phyloP scores from a whole-genome alignment of 2,888 invertebrate genomes.

The Drosophila nr. fundita region DNA sequence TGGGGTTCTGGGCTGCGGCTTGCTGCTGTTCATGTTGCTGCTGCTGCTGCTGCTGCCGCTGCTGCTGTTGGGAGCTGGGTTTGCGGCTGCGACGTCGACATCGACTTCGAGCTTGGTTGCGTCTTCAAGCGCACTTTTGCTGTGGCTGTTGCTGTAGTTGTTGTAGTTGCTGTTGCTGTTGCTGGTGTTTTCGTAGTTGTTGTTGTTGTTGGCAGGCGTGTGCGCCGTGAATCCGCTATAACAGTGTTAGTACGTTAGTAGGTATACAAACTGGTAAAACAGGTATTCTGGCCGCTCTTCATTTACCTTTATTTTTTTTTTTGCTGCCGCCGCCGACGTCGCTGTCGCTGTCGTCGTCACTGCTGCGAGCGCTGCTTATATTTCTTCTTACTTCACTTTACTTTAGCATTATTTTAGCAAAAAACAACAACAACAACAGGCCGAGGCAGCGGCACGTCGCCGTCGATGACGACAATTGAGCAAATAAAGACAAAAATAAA shows the following conservation, averaged over 20 bases:
- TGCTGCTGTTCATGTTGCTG: conserved; percentile 3
- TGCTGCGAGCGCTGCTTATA: conserved; percentile 44
- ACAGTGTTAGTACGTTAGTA: conserved; percentile 85
- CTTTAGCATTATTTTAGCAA: conserved; percentile 79
- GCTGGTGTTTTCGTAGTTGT: conserved; percentile 43
- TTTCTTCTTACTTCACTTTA: conserved; percentile 73
- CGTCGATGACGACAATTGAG: conserved; percentile 74
- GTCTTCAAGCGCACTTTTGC: conserved; percentile 50
- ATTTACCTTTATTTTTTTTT: conserved; percentile 57
- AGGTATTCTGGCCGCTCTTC: conserved; percentile 81
- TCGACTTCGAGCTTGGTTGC: conserved; percentile 34
- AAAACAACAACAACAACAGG: conserved; percentile 39
- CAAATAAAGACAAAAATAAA: conserved; percentile 72
- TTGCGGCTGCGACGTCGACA: conserved; percentile 1
- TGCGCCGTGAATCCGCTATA: conserved; percentile 83
- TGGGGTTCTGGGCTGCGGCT: conserved; percentile 11
- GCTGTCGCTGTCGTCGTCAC: conserved; percentile 23
- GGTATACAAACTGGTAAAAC: conserved; percentile 85
- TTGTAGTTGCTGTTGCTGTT: conserved; percentile 10
- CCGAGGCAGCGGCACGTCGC: conserved; percentile 42
- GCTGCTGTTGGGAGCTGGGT: conserved; percentile 5
- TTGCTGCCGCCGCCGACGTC: conserved; percentile 16
- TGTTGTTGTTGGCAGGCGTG: conserved; percentile 67
- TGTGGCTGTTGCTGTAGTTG: conserved; percentile 2
- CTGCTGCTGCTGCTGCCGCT: neutral